Base-by-base conservation (phyloP, 1,140 invertebrate species). In the Theocolax elegans region DNA sequence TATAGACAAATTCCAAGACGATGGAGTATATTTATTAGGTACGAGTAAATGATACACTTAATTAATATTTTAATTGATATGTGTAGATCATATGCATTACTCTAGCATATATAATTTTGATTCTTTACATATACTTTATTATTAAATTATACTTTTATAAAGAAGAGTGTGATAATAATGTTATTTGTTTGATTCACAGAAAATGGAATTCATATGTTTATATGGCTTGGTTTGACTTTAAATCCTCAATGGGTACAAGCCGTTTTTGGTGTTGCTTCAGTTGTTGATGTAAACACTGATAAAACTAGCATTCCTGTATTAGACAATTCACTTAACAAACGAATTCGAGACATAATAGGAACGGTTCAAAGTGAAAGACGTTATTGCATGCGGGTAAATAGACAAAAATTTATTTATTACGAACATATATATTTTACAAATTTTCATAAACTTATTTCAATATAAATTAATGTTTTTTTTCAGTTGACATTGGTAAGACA, bases 151-250 rank as follows among this genome's bases (percentile, higher is more conserved):
- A 35, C 10, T 35, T 35, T 35, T 35, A 6, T 35, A 35, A 35
- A 10, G 10, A 35, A 6, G 31, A 35, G 10, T 35, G 10, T n/a
- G n/a, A 4, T 35, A 35, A 35, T 35, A n/a, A 35, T 35, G 31
- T 6, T 35, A 6, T 35, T 35, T 27, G 19, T 25, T 73, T 65
- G 38, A 29, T 59, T 60, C 58, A 7, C 35, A 93, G 98, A 99
- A 87, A 99, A 99, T 87, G 97, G 97, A 65, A 90, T 99, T 12
- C 92, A 97, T 78, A 93, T 99, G 90, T 95, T 99, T 80, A 78
- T 99, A 56, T 99, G 97, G 96, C 88, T 99, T 76, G 97, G 97
- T 7, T 86, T 92, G 59, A 88, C 89, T 59, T 89, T 95, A 25
- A 88, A 89, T 67, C 84, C 89, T 0, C 90, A 93, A 40, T 95